Base-by-base conservation (phyloP, 2,113 vertebrate species). In the Blennius ocellaris region DNA sequence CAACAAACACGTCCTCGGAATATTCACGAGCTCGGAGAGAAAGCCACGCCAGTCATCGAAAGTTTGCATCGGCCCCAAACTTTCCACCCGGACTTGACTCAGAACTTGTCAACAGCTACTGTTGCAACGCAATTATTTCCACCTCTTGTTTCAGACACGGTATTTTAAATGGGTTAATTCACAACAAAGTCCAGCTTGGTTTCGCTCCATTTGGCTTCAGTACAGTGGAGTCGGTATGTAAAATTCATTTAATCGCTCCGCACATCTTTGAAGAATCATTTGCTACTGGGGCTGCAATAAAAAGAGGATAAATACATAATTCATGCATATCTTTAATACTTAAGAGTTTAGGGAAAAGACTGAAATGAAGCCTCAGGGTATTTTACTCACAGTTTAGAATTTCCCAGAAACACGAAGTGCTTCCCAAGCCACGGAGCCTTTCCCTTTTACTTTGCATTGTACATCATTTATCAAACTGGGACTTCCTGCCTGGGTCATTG, bases 381-480 rank as follows among this genome's bases (percentile, higher is more conserved):
- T 48, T 58, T 76, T 36, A 17, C 41, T 55, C 61, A 16, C 56
- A 47, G 5, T 61, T 58, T 17, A 53, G 53, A 39, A 11, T 52
- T 15, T 61, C 69, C 52, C 21, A 40, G 58, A 57, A 30, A 36
- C 48, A 40, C 15, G 5, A 11, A 54, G 62, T 15, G 6, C 36
- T 43, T 72, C 44, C 0, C n/a, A 59, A 76, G 49, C 37, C 41
- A 39, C 6, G 36, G 1, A 60, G 53, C 7, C 49, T 2, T 0
- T 67, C 60, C 45, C 36, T 37, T 10, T 2, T 54, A 30, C 21
- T 30, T 52, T 0, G 11, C 0, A 39, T 12, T 11, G 54, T 56
- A 0, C 49, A 51, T 69, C 60, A 45, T 77, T 69, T 61, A 73
- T 77, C 59, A 76, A 47, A 17, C n/a, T 1, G n/a, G 21, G 49